Evolutionary conservation across 1,140 invertebrate species (phyloP).

Genomic region (Panulirus ornatus): DNA sequence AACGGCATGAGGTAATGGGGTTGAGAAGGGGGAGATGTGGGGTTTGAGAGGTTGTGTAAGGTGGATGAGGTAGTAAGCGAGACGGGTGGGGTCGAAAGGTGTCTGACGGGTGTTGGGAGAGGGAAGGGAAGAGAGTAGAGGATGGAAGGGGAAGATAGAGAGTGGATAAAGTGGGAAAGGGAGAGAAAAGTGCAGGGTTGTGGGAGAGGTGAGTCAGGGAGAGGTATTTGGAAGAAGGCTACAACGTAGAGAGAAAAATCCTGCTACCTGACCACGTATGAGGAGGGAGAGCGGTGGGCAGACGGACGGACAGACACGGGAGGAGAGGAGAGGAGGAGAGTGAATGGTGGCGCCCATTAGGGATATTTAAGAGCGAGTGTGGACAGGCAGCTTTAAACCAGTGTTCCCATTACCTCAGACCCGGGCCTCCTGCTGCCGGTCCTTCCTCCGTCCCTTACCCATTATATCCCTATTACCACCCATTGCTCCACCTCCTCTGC

Average conservation of each 20-base stretch:
- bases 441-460: background rate
- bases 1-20: background rate
- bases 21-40: background rate
- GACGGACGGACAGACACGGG: slow-evolving; percentile 4
- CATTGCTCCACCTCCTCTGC: too few relatives aligned
- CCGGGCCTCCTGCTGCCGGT: background rate
- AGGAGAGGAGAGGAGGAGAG: background rate
- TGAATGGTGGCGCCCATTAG: background rate
- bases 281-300: background rate
- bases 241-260: background rate
- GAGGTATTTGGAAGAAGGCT: background rate
- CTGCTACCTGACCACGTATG: too few relatives aligned
- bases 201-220: background rate
- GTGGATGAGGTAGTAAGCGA: background rate
- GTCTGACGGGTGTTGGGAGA: background rate
- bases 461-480: background rate
- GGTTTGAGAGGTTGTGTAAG: background rate
- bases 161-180: too few relatives aligned
- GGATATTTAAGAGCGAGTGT: background rate
- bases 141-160: background rate
- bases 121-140: background rate
- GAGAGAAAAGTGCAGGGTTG: background rate
- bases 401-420: background rate
- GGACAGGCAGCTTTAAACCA: background rate
- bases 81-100: background rate